Evolutionary conservation across 64 coral and sea anemone genomes (phyloP), one percentile per base, ranked within the genome.

Genomic region (Dendronephthya gigantea): DNA sequence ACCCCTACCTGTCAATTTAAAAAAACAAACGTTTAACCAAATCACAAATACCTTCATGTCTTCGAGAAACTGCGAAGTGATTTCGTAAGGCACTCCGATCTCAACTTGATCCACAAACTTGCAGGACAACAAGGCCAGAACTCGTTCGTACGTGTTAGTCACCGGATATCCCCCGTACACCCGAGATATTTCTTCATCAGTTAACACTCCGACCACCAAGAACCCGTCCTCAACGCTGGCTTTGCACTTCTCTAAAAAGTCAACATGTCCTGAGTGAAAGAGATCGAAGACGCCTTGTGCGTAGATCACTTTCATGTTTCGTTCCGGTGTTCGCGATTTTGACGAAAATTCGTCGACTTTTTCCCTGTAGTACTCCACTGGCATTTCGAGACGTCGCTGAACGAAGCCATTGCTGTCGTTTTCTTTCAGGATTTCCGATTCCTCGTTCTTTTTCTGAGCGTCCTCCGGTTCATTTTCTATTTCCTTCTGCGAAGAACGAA

Each of bases 231-330:
- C 36, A 0, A 17, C 72, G 9, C 0, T 4, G 0, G 13, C 22
- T 34, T 29, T 34, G 36, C 72, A 79, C 36, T 79, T 79, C 28
- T 79, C 72, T 33, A 79, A 39, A 29, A 35, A 79, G 29, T 19
- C 32, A 12, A 79, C 29, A 8, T 79, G 72, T 14, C 72, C 72
- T 9, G 72, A 79, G 36, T 79, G 72, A 15, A 79, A 79, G 9
- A 79, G 32, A 39, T 79, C 72, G 22, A 79, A 79, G 22, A 79
- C 72, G 22, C 72, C 72, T 79, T 79, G 72, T 13, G 72, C 36
- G 32, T 79, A 79, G 19, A 79, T 33, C 6, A 79, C 36, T 34
- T 36, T 39, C 19, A 35, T 33, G 29, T 34, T 29, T 28, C 6
- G 30, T 9, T 19, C 14, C 27, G 72, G 72, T 8, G 3, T 17